A percentile compares a stretch with the other conserved stretches of the same genome.
phyloP scores from a whole-genome alignment of 2,888 invertebrate species.

The Platypus cylindrus region DNA sequence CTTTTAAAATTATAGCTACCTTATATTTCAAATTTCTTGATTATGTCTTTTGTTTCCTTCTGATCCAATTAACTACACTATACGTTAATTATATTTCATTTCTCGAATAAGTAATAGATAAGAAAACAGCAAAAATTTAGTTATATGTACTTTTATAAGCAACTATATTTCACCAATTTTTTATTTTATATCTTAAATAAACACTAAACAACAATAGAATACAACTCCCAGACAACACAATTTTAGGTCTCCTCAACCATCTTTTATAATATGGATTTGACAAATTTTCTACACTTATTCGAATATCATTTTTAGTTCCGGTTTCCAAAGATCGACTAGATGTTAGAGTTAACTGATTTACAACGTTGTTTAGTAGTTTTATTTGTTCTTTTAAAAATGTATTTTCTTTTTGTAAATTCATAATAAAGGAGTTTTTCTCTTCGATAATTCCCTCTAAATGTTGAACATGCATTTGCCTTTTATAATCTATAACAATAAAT shows the following conservation, averaged over 20 bases:
- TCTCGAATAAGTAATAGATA: too few species aligned
- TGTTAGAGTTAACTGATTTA: slow-evolving; percentile 9
- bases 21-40: too few species aligned
- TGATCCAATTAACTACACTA: too few species aligned
- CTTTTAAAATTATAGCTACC: too few species aligned
- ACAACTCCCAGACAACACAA: slow-evolving; percentile 7
- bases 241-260: slow-evolving; percentile 9
- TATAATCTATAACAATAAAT: slow-evolving; percentile 5
- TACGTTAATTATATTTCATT: too few species aligned
- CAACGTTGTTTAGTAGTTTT: slow-evolving; percentile 2
- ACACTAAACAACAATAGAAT: slow-evolving; percentile 9
- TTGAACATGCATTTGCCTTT: slow-evolving; percentile 1
- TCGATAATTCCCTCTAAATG: slow-evolving; percentile 3
- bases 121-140: too few species aligned
- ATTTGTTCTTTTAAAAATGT: slow-evolving; percentile 9
- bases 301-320: slow-evolving; percentile 9
- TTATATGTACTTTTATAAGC: too few species aligned
- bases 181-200: slow-evolving; percentile 12
- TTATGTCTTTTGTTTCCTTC: too few species aligned
- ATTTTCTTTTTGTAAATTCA: slow-evolving; percentile 8
- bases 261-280: slow-evolving; percentile 5
- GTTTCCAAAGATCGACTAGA: slow-evolving; percentile 3
- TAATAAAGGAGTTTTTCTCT: slow-evolving; percentile 6
- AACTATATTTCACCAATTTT: slow-evolving; percentile 6
- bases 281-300: slow-evolving; percentile 11